A percentile compares a stretch with the other conserved stretches of the same genome.
Conservation (phyloP, 2,797 vertebrate species). For the Argyrosomus regius region DNA sequence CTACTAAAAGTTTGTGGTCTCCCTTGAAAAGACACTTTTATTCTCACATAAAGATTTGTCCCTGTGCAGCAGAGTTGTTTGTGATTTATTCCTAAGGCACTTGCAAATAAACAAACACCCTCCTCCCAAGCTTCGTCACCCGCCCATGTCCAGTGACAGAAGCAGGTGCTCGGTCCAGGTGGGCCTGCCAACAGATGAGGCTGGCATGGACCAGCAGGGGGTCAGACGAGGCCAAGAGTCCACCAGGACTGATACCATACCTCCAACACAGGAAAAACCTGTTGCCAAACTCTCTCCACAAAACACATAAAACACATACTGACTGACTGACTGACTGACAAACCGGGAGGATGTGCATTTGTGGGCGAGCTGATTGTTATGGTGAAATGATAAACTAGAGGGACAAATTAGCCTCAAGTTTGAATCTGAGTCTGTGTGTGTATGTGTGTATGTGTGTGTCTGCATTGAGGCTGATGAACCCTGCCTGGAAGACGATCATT, state of each 20-base stretch:
- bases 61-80: constrained; percentile 1
- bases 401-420: constrained; percentile 59
- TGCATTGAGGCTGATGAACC: constrained; percentile 62
- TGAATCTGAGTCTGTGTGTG: constrained; percentile 17
- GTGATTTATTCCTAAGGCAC: constrained; percentile 19
- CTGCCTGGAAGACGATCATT: constrained; percentile 78
- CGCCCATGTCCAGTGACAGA: constrained; percentile 35
- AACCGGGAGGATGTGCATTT: not conserved
- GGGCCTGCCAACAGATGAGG: constrained; percentile 44
- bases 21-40: not conserved
- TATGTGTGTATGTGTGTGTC: constrained; percentile 42
- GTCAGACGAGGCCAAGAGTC: constrained; percentile 34
- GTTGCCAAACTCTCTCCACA: constrained; percentile 10
- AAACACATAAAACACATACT: constrained; percentile 13
- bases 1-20: not conserved
- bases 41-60: not conserved
- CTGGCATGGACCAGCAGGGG: constrained; percentile 24
- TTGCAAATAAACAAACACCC: constrained; percentile 38
- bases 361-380: constrained; percentile 38
- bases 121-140: not conserved
- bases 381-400: constrained; percentile 39
- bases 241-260: constrained; percentile 18
- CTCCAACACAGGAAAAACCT: constrained; percentile 15
- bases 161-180: constrained; percentile 68
- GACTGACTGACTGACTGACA: not conserved